Evolutionary conservation across 2,888 invertebrate species (phyloP).

Genomic region (Brenthis ino): DNA sequence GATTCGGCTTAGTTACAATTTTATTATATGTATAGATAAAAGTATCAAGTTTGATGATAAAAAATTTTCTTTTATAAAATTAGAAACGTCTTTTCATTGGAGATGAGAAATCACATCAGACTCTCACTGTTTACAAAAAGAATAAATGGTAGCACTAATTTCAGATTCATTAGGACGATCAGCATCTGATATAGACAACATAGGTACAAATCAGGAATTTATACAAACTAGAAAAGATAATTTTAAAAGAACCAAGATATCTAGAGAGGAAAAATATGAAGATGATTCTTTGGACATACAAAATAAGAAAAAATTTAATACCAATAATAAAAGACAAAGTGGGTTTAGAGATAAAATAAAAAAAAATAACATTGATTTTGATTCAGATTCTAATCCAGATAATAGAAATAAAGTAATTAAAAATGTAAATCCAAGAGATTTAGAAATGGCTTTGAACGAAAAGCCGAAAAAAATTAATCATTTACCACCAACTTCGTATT

Average conservation of each 20-base stretch:
- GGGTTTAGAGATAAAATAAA: not conserved
- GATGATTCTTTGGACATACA: slow-evolving; percentile 14
- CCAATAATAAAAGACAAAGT: slow-evolving; percentile 6
- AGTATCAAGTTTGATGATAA: no score
- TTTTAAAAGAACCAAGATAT: not conserved
- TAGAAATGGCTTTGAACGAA: not conserved
- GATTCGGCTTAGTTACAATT: no score
- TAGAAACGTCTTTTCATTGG: no score
- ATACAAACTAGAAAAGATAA: slow-evolving; percentile 9
- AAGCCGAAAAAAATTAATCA: not conserved
- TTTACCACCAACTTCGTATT: slow-evolving; percentile 2
- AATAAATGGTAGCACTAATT: not conserved
- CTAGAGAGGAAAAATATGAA: not conserved
- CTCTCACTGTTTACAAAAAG: no score
- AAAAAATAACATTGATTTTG: not conserved
- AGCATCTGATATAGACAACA: not conserved
- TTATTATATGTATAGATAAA: no score
- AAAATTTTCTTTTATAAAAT: no score
- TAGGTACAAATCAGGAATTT: not conserved
- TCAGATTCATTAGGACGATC: not conserved
- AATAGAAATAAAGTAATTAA: not conserved
- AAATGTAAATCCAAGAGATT: not conserved
- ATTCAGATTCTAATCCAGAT: slow-evolving; percentile 4
- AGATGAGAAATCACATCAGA: no score
- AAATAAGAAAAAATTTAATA: slow-evolving; percentile 6